Evolutionary conservation across 2,797 vertebrate species (phyloP), one percentile per base, ranked within the genome.

Genomic region (Periparus ater): DNA sequence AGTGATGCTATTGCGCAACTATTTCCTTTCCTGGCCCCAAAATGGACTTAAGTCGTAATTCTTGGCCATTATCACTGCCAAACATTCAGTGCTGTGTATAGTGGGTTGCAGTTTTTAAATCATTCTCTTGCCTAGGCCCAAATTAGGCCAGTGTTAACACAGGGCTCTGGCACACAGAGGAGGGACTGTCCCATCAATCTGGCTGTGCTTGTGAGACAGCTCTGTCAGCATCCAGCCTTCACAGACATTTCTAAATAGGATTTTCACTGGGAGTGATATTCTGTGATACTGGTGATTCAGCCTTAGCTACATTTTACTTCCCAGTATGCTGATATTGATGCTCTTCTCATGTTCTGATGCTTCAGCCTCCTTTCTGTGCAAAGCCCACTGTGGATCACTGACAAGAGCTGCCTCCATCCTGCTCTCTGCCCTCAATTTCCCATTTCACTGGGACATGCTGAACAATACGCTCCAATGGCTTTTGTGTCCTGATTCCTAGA

Each of bases 401-500:
- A 34, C 17, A 44, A 27, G 34, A 4, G 0, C 73, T 84, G 84
- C 75, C 83, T 85, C 74, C 30, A 5, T 48, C 47, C 74, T 61
- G 50, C 62, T 88, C 34, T 22, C 74, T 54, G 22, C 62, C 85
- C 83, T 88, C 3, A 0, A 68, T 87, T 93, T 83, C 87, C 75
- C 13, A 1, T 71, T 76, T 81, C 72, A 15, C 80, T 48, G 61
- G 65, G 71, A 63, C 82, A 34, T 9, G 47, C 76, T 2, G 2
- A 90, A 48, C 88, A 89, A 54, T 75, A 5, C 0, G 0, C 77
- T 91, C 62, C 60, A 32, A 6, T 0, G 0, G 72, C 58, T 87
- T 89, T 76, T 85, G 71, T 88, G 85, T 72, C 88, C 91, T 53
- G 45, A 42, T 97, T 96, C 85, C 72, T 96, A 70, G 93, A 96